Conservation (phyloP, 2,113 vertebrate genomes). For the Cacatua alba region DNA sequence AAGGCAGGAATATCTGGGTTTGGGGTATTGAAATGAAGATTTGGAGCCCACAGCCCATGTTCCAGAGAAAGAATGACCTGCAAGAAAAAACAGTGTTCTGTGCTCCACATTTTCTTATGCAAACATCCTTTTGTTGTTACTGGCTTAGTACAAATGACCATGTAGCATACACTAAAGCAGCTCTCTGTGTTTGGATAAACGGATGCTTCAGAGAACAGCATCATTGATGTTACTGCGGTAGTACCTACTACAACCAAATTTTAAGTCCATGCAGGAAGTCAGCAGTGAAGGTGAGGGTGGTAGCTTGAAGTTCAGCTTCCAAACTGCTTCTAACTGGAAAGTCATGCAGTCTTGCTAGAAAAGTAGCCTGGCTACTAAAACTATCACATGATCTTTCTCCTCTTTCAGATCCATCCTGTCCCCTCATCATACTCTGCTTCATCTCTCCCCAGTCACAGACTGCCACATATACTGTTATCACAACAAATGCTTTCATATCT, state of each 20-base stretch:
- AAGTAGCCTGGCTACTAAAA: background rate
- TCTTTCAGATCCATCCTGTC: background rate
- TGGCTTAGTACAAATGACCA: background rate
- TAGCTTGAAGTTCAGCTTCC: background rate
- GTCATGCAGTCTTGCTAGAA: background rate
- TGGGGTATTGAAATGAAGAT: conserved; percentile 87
- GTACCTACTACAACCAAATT: background rate
- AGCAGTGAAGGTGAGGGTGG: background rate
- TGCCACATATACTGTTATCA: background rate
- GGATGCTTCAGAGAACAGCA: background rate
- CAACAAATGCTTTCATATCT: background rate
- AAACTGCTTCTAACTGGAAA: background rate
- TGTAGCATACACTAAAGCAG: background rate
- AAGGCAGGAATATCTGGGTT: conserved; percentile 89
- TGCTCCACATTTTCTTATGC: background rate
- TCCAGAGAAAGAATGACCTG: conserved; percentile 92
- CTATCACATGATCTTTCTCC: background rate
- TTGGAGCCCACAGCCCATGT: conserved; percentile 90
- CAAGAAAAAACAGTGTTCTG: background rate
- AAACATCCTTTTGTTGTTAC: background rate
- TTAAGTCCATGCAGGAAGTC: background rate
- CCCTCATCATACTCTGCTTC: background rate
- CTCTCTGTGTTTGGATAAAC: background rate
- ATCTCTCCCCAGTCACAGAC: background rate
- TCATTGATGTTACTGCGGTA: background rate